These are phyloP conservation scores for Mus caroli DNA, from an alignment of 2,797 vertebrate genomes.

Conservation along the genomic window DNA sequence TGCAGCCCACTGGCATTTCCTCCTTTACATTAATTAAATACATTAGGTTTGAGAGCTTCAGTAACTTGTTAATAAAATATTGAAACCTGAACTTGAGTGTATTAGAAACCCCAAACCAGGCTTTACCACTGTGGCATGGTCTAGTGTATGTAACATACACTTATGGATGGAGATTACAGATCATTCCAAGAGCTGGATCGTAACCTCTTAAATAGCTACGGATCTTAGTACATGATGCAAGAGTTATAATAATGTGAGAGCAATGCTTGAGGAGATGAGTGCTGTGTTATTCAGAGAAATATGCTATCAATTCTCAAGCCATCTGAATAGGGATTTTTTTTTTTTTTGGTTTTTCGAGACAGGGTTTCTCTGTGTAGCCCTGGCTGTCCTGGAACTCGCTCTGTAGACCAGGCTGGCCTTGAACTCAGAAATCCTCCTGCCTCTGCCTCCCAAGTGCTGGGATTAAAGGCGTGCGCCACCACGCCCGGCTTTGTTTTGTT, in stretches of 20 bases:
- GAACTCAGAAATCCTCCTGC: too few relatives aligned
- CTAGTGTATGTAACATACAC: background rate
- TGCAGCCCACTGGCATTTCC: background rate
- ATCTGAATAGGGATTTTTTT: background rate
- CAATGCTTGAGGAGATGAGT: background rate
- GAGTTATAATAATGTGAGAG: background rate
- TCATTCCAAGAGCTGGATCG: background rate
- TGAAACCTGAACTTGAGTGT: slow-evolving; percentile 41
- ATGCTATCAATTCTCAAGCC: slow-evolving; percentile 34
- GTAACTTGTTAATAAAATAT: slow-evolving; percentile 17
- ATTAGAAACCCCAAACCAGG: background rate
- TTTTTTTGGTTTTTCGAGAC: too few relatives aligned
- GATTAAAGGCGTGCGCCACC: too few relatives aligned
- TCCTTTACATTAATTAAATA: background rate
- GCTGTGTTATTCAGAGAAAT: slow-evolving; percentile 10
- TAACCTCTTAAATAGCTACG: background rate
- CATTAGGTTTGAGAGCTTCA: slow-evolving; percentile 28
- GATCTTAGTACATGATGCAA: background rate
- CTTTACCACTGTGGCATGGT: background rate
- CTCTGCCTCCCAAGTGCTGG: too few relatives aligned
- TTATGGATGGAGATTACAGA: background rate
- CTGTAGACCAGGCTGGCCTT: too few relatives aligned
- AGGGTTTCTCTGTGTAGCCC: too few relatives aligned
- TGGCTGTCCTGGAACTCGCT: too few relatives aligned
- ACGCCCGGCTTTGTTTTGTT: too few relatives aligned